Evolutionary conservation across 2,888 invertebrate genomes (phyloP), one percentile per base, ranked within the genome.

Genomic region (Clostera curtula): DNA sequence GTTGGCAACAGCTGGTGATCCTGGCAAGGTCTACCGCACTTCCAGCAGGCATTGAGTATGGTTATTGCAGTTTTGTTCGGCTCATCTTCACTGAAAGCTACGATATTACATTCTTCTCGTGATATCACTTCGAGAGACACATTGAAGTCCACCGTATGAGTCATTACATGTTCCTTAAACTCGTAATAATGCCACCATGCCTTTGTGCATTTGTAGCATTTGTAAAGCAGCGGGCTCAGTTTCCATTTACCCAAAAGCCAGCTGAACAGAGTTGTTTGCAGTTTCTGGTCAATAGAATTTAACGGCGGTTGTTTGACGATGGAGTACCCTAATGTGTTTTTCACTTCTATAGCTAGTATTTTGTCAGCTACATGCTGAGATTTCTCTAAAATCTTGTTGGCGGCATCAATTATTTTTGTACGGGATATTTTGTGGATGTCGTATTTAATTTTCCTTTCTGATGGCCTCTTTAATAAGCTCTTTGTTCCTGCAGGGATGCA

Each of bases 181-280:
- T 56, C 56, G 0, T 34, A 12, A 0, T 66, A 29, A 5, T 56
- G 31, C 74, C 74, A 76, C 62, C 65, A 76, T 0, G 63, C 61
- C 0, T 24, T 9, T 0, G 31, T 8, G 16, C 76, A 76, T 0
- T 63, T 32, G 3, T 62, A 63, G 12, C 76, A 76, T 36, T 72
- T 72, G 25, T 71, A 75, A 8, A 56, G 50, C 0, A 64, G 8
- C 0, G 70, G 68, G 0, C 26, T 5, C 2, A 15, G 7, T 10
- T 10, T 23, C 5, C 10, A 7, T 6, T n/a, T 15, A 2, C 14
- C 15, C 1, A 15, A 8, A 1, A 8, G 12, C 23, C 23, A 23
- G n/a, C 15, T 23, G 4, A 10, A n/a, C n/a, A n/a, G n/a, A n/a
- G n/a, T n/a, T n/a, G n/a, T n/a, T n/a, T n/a, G n/a, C n/a, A n/a